Percentiles rank a stretch among this genome's conserved stretches.
These are phyloP conservation scores for Phymastichus coffea DNA, from an alignment of 1,140 invertebrate species.

Conservation along the genomic window DNA sequence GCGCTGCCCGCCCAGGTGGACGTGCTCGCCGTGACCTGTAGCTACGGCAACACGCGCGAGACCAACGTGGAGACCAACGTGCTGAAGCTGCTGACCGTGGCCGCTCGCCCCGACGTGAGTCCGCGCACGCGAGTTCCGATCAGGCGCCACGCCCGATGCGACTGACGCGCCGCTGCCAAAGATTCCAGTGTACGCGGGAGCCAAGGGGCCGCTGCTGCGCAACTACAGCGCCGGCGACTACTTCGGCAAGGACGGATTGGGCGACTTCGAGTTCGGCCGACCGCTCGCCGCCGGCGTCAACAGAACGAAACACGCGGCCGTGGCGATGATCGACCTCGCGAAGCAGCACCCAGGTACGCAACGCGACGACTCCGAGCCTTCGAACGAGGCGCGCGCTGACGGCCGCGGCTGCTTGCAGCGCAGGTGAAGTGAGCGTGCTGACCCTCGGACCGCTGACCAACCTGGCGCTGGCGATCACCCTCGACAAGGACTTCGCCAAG, in stretches of 20 bases:
- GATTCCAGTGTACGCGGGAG: conserved; percentile 58
- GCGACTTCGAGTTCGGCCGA: conserved; percentile 51
- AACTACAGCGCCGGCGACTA: conserved; percentile 34
- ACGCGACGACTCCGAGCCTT: neutral
- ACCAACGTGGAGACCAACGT: conserved; percentile 62
- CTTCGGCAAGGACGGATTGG: conserved; percentile 59
- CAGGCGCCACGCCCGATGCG: neutral
- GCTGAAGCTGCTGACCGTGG: conserved; percentile 57
- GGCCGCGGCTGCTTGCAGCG: neutral
- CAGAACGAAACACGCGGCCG: conserved; percentile 45
- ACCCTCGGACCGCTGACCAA: conserved; percentile 66
- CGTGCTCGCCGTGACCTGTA: conserved; percentile 62
- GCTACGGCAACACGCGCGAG: conserved; percentile 63
- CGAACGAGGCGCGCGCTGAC: neutral
- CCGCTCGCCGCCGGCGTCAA: conserved; percentile 38
- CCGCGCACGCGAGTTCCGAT: conserved; percentile 10
- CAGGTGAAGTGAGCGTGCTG: conserved; percentile 55
- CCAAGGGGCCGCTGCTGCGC: conserved; percentile 43
- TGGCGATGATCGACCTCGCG: conserved; percentile 31
- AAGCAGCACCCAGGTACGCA: conserved; percentile 49
- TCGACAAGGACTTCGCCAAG: conserved; percentile 58
- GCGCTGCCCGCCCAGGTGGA: conserved; percentile 45
- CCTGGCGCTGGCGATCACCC: conserved; percentile 59
- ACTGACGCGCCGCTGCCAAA: conserved; percentile 23
- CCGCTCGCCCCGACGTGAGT: conserved; percentile 58